These are phyloP conservation scores for Plagodis pulveraria DNA, from an alignment of 2,888 invertebrate species.

Conservation along the genomic window DNA sequence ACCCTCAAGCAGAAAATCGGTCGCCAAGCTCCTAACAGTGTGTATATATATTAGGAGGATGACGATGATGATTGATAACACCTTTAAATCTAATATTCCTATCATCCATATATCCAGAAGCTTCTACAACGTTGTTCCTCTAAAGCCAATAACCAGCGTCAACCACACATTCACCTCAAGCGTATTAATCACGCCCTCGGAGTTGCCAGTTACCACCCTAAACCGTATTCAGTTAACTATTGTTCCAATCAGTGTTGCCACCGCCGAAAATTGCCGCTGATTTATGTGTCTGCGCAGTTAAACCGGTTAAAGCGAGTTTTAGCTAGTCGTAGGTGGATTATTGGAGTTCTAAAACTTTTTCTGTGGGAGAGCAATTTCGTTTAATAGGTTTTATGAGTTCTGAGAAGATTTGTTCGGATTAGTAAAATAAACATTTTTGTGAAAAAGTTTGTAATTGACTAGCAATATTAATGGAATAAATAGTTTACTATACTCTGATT, in stretches of 20 bases:
- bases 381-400: neutral
- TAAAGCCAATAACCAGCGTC: neutral
- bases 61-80: too few relatives aligned
- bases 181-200: conserved; percentile 30
- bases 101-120: too few relatives aligned
- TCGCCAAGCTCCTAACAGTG: too few relatives aligned
- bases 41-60: too few relatives aligned
- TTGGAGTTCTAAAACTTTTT: conserved; percentile 8
- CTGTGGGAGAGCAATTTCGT: neutral
- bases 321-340: conserved; percentile 10
- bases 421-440: too few relatives aligned
- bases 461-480: too few relatives aligned
- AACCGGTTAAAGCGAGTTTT: conserved; percentile 26
- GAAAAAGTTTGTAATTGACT: too few relatives aligned
- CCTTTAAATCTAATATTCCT: too few relatives aligned
- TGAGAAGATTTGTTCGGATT: too few relatives aligned
- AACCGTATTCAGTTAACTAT: conserved; percentile 51
- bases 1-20: too few relatives aligned
- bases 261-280: conserved; percentile 64
- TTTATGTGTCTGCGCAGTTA: conserved; percentile 74
- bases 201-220: conserved; percentile 39
- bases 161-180: conserved; percentile 9
- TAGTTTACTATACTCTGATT: too few relatives aligned
- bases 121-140: neutral
- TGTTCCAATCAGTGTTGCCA: conserved; percentile 61